A percentile compares a stretch with the other conserved stretches of the same genome.
phyloP scores from a whole-genome alignment of 2,113 vertebrate genomes.

The Chloebia gouldiae region DNA sequence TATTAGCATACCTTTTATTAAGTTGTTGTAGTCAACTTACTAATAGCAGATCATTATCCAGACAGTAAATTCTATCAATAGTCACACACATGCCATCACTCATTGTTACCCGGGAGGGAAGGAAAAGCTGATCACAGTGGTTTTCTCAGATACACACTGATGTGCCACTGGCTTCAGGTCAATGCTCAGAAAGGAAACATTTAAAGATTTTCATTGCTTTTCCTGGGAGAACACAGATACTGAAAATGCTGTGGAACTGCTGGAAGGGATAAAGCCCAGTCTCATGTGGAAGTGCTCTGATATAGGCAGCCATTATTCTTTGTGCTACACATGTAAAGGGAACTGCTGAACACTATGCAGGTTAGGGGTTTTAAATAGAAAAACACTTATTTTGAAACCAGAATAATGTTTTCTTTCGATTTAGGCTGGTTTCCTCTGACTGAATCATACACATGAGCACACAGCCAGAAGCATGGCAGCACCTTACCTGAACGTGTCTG shows the following conservation, averaged over 20 bases:
- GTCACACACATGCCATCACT: background rate
- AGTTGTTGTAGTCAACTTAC: background rate
- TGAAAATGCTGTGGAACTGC: background rate
- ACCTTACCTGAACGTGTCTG: background rate
- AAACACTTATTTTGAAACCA: background rate
- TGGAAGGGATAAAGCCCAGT: background rate
- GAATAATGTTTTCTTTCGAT: background rate
- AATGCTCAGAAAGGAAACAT: background rate
- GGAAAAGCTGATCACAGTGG: background rate
- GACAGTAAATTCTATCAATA: background rate
- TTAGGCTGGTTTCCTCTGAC: background rate
- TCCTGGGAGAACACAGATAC: background rate
- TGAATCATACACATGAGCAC: background rate
- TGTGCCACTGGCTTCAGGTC: background rate
- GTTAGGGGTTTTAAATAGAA: background rate
- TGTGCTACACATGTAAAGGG: background rate
- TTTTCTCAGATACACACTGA: background rate
- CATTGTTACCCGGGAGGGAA: accelerated
- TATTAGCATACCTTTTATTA: background rate
- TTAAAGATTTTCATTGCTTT: background rate
- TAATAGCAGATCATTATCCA: background rate
- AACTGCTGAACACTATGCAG: background rate
- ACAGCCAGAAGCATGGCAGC: background rate
- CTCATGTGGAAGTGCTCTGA: background rate
- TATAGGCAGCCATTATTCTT: background rate